Conservation (phyloP, 2,797 vertebrate genomes). For the Neosilurus hyrtlii region DNA sequence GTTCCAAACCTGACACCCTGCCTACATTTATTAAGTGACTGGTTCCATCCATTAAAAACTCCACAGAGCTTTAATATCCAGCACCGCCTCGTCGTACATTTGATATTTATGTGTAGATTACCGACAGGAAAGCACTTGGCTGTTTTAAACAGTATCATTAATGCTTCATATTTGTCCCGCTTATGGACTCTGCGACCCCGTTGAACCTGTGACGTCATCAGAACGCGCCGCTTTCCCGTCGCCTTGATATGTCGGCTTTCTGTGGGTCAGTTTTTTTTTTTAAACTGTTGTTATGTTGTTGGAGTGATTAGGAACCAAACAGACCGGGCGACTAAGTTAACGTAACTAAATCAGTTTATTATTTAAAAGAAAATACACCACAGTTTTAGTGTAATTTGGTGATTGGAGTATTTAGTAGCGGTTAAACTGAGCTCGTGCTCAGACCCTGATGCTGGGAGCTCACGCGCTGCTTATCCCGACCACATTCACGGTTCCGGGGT, state of each 20-base stretch:
- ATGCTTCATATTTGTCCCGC: constrained; percentile 1
- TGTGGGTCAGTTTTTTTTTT: neutral
- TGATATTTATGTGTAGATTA: neutral
- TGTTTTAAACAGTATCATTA: constrained; percentile 8
- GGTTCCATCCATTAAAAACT: neutral
- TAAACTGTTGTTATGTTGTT: neutral
- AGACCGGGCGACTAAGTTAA: neutral
- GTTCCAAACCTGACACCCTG: neutral
- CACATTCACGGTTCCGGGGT: neutral
- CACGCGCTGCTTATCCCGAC: neutral
- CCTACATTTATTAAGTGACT: neutral
- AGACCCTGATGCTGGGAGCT: neutral
- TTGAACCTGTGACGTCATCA: constrained; percentile 38
- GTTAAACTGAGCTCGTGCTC: neutral
- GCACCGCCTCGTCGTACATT: neutral
- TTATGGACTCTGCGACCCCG: constrained; percentile 5
- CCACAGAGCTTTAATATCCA: neutral
- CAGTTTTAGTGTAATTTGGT: neutral
- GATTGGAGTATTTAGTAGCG: neutral
- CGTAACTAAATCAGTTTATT: neutral
- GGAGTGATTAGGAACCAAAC: neutral
- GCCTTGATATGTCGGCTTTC: constrained; percentile 3
- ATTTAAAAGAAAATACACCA: neutral
- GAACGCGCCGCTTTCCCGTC: constrained; percentile 20
- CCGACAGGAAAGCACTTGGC: neutral